A percentile compares a stretch with the other conserved stretches of the same genome.
Conservation (phyloP, 2,113 vertebrate species). For the Anguilla japonica region DNA sequence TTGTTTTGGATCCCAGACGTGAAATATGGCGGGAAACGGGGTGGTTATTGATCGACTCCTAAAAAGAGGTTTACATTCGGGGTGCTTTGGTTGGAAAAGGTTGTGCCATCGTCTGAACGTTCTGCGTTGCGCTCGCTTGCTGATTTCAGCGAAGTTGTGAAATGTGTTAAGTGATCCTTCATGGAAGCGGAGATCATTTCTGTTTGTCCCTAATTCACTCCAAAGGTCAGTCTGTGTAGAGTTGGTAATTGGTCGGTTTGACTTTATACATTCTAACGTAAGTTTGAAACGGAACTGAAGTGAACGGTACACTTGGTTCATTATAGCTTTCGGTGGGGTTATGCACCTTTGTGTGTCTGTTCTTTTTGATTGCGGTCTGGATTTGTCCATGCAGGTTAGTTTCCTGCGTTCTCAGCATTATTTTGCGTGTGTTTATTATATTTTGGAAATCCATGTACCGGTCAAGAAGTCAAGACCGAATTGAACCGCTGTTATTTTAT, state of each 20-base stretch:
- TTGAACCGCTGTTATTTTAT: background rate
- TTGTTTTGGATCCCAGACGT: slow-evolving; percentile 60
- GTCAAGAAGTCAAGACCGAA: background rate
- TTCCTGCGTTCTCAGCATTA: background rate
- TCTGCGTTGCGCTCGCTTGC: background rate
- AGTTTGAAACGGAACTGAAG: no score
- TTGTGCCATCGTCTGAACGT: no score
- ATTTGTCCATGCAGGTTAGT: background rate
- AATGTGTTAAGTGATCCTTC: background rate
- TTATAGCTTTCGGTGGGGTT: no score
- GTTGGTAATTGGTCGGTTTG: no score
- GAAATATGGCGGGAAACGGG: slow-evolving; percentile 50
- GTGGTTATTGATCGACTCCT: slow-evolving; percentile 42
- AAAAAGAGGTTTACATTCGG: no score
- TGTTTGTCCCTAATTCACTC: background rate
- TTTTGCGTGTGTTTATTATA: background rate
- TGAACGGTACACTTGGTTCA: no score
- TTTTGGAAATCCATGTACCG: background rate
- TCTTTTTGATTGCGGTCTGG: background rate
- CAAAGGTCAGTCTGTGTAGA: no score
- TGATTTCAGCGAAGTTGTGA: background rate
- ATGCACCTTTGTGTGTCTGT: background rate
- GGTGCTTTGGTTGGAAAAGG: no score
- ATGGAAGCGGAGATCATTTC: background rate
- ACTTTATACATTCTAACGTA: no score